Evolutionary conservation across 2,888 invertebrate species (phyloP).

Genomic region (Xanthia icteritia): DNA sequence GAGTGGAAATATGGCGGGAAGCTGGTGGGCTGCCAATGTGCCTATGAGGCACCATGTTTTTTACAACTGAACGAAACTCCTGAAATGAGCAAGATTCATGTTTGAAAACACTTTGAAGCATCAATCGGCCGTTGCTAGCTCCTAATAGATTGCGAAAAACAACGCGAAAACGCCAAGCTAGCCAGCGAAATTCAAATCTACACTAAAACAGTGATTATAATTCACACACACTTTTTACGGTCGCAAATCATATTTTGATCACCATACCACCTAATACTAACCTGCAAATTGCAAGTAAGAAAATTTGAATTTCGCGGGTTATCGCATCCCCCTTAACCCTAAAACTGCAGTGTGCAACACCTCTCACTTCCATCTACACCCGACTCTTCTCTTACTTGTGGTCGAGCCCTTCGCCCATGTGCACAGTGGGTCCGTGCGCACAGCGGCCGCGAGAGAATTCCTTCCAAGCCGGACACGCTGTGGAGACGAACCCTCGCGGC

Average conservation of each 20-base stretch:
- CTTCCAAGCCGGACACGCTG: constrained; percentile 86
- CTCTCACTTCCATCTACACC: no score
- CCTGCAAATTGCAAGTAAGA: not conserved
- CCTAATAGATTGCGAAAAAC: not conserved
- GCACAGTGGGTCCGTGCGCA: constrained; percentile 71
- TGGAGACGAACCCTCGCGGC: constrained; percentile 86
- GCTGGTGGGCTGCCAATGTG: not conserved
- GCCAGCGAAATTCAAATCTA: not conserved
- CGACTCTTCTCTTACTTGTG: constrained; percentile 78
- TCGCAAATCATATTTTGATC: not conserved
- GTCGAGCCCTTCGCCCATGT: constrained; percentile 89
- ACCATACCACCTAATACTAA: not conserved
- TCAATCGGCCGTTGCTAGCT: not conserved
- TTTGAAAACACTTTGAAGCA: not conserved
- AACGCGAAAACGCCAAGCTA: not conserved
- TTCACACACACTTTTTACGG: not conserved
- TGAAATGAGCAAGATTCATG: not conserved
- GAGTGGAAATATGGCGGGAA: constrained; percentile 3
- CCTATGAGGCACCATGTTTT: not conserved
- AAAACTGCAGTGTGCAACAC: not conserved
- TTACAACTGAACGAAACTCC: not conserved
- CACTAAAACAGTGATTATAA: not conserved
- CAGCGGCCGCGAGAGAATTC: constrained; percentile 86
- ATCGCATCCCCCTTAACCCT: not conserved
- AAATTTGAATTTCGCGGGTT: not conserved